phyloP scores from a whole-genome alignment of 1,140 invertebrate genomes.

The Holcopasites calliopsidis region DNA sequence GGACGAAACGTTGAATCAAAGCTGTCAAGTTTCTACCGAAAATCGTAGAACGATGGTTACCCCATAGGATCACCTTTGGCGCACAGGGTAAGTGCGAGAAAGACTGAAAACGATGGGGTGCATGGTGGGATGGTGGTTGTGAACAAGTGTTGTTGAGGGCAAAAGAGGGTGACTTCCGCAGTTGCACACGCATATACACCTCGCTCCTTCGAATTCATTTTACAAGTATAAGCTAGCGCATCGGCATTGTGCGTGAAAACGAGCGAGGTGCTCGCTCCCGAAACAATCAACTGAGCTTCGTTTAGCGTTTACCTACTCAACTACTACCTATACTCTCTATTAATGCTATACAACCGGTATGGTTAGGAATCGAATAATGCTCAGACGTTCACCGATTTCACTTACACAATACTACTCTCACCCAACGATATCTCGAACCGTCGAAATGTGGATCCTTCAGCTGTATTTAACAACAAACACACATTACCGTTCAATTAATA shows the following conservation, averaged over 20 bases:
- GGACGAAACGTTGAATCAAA: conserved; percentile 27
- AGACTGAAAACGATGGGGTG: conserved; percentile 8
- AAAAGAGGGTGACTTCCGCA: conserved; percentile 43
- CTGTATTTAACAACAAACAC: too few species aligned
- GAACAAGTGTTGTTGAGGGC: too few species aligned
- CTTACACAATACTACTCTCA: not conserved
- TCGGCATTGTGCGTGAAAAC: conserved; percentile 33
- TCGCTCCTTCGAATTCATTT: conserved; percentile 60
- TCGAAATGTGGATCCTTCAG: not conserved
- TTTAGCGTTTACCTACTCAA: conserved; percentile 72
- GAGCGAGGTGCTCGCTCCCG: conserved; percentile 61
- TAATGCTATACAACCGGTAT: conserved; percentile 41
- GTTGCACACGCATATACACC: conserved; percentile 56
- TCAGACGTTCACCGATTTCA: conserved; percentile 9
- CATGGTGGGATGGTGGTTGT: not conserved
- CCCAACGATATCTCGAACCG: not conserved
- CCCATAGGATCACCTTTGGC: not conserved
- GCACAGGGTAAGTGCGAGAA: not conserved
- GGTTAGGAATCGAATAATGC: conserved; percentile 28
- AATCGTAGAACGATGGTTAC: not conserved
- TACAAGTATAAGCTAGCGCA: conserved; percentile 47
- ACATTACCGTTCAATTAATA: not conserved
- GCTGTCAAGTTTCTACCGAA: conserved; percentile 33
- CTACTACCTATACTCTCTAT: conserved; percentile 42
- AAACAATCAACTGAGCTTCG: conserved; percentile 78